These are phyloP conservation scores for Epinephelus fuscoguttatus DNA, from an alignment of 2,113 vertebrate species.

Conservation along the genomic window DNA sequence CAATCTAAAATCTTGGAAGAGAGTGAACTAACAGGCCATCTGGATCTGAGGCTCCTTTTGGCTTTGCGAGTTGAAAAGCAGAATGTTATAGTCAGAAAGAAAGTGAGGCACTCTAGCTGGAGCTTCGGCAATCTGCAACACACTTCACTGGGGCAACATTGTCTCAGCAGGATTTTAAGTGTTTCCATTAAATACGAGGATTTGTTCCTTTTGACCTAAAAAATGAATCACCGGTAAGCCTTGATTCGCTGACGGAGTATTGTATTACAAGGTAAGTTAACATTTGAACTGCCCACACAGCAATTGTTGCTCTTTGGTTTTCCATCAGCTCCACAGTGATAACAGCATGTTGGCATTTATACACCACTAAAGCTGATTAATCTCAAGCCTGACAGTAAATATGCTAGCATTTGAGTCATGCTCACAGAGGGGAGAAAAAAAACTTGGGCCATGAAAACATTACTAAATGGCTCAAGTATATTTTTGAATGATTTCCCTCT, in stretches of 20 bases:
- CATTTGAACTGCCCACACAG: slow-evolving; percentile 69
- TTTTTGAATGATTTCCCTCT: slow-evolving; percentile 55
- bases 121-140: slow-evolving; percentile 28
- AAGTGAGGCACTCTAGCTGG: slow-evolving; percentile 22
- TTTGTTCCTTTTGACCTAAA: slow-evolving; percentile 66
- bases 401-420: slow-evolving; percentile 62
- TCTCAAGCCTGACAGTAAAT: slow-evolving; percentile 70
- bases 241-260: slow-evolving; percentile 59
- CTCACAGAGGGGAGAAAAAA: slow-evolving; percentile 37
- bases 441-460: slow-evolving; percentile 62
- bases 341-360: slow-evolving; percentile 71
- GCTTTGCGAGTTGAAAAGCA: slow-evolving; percentile 20
- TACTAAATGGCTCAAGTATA: slow-evolving; percentile 66
- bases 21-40: slow-evolving; percentile 11
- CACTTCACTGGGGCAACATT: slow-evolving; percentile 42
- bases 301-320: slow-evolving; percentile 61
- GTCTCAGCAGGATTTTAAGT: slow-evolving; percentile 69
- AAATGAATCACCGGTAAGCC: slow-evolving; percentile 54
- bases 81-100: slow-evolving; percentile 13
- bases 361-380: slow-evolving; percentile 72
- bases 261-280: slow-evolving; percentile 71
- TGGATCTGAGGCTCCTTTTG: slow-evolving; percentile 15
- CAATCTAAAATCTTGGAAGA: slow-evolving; percentile 10
- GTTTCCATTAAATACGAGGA: slow-evolving; percentile 66
- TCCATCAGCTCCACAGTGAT: slow-evolving; percentile 62